Base-by-base conservation (phyloP, 2,888 invertebrate genomes). In the Drosophila phalerata region DNA sequence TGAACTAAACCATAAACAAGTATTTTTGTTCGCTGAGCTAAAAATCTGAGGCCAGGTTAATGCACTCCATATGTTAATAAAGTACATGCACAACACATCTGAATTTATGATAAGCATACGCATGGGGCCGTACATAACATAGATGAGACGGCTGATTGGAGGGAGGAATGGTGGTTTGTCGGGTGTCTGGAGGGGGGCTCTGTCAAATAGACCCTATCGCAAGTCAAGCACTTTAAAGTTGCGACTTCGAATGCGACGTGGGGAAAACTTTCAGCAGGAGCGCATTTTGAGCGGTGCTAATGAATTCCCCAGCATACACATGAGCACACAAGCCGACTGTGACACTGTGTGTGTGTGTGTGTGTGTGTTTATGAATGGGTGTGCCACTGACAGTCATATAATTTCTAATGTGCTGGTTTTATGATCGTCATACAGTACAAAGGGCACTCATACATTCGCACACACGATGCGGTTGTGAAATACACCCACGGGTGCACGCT, bases 331-430 rank as follows among this genome's bases (percentile, higher is more conserved):
- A 48, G 37, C 34, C 30, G 49, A 47, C 34, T 64, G 38, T 55
- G 43, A 65, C 53, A 64, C 30, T 22, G 22, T 52, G 22, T 40
- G 56, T 40, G 60, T 19, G n/a, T 57, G 30, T 51, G 30, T 43
- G 42, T 43, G 48, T 56, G 28, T 49, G 42, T 57, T 38, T 34
- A 42, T 48, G 60, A 40, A 28, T 60, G 32, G 40, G 57, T 56
- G 38, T 71, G 81, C 64, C 69, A 62, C 69, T 60, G 79, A 70
- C 79, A 78, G 84, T 79, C 86, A 79, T 85, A 84, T 85, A 88
- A 85, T 85, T 85, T 86, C 84, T 88, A 85, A 85, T 88, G 85
- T 80, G 88, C 73, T 82, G 85, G 81, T 83, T 88, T 85, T 88
- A 85, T 85, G 88, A 83, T 73, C 70, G 78, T 63, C 71, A 64